phyloP scores from a whole-genome alignment of 2,797 vertebrate genomes.

The Sus cebifrons region DNA sequence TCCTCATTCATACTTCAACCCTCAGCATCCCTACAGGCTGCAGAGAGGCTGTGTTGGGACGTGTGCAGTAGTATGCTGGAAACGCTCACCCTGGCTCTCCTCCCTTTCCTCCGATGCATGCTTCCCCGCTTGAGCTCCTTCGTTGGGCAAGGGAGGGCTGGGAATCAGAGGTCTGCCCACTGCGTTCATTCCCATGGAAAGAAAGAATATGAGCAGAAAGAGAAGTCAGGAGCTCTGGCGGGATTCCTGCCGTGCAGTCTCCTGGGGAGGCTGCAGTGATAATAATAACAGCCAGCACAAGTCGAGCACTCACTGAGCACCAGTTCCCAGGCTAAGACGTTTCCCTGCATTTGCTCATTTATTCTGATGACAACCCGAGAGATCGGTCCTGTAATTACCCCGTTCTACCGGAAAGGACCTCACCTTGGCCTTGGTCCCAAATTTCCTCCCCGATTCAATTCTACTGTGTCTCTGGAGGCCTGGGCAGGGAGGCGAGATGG shows the following conservation, averaged over 20 bases:
- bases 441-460: neutral
- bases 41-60: neutral
- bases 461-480: neutral
- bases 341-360: neutral
- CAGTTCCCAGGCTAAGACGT: neutral
- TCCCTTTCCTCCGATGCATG: neutral
- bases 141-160: neutral
- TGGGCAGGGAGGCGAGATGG: neutral
- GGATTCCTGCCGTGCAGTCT: neutral
- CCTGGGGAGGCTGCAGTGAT: neutral
- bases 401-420: neutral
- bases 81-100: neutral
- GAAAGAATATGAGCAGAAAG: neutral
- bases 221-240: neutral
- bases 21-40: neutral
- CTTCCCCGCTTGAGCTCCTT: neutral
- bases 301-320: neutral
- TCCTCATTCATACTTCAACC: neutral
- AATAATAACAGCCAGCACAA: neutral
- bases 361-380: neutral
- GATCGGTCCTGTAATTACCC: neutral
- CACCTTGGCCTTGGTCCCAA: neutral
- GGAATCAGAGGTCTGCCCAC: neutral
- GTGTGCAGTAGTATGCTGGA: neutral
- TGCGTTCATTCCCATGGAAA: neutral